These are phyloP conservation scores for Zeugodacus cucurbitae DNA, from an alignment of 1,140 invertebrate species.

Conservation along the genomic window DNA sequence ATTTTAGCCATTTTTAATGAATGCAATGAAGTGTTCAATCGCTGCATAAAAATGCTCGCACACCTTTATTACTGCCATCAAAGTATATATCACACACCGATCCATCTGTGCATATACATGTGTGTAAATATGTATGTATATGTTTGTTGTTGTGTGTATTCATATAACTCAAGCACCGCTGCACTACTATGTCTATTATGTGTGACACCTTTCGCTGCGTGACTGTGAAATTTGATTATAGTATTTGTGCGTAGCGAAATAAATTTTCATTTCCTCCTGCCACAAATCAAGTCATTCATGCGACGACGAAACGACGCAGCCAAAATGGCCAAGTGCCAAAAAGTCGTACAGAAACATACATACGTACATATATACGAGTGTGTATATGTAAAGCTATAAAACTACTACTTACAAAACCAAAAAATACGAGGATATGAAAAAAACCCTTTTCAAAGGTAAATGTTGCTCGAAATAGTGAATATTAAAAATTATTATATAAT, in stretches of 20 bases:
- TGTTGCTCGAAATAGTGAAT: too few relatives aligned
- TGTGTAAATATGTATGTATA: background rate
- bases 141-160: background rate
- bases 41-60: background rate
- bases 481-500: too few relatives aligned
- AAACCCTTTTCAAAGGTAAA: background rate
- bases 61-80: background rate
- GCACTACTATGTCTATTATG: background rate
- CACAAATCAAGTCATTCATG: constrained; percentile 41
- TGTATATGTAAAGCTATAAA: background rate
- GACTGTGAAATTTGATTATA: constrained; percentile 11
- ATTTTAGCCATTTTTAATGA: constrained; percentile 2
- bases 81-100: background rate
- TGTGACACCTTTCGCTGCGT: background rate
- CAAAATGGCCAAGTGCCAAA: constrained; percentile 38
- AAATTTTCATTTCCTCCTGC: constrained; percentile 39
- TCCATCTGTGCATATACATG: background rate
- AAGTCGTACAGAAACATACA: background rate
- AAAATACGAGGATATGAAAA: too few relatives aligned
- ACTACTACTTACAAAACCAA: background rate
- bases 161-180: background rate
- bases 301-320: background rate
- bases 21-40: constrained; percentile 18
- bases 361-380: background rate
- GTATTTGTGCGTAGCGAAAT: constrained; percentile 10